Base-by-base conservation (phyloP, 1,140 invertebrate genomes). In the Bombus superbus region DNA sequence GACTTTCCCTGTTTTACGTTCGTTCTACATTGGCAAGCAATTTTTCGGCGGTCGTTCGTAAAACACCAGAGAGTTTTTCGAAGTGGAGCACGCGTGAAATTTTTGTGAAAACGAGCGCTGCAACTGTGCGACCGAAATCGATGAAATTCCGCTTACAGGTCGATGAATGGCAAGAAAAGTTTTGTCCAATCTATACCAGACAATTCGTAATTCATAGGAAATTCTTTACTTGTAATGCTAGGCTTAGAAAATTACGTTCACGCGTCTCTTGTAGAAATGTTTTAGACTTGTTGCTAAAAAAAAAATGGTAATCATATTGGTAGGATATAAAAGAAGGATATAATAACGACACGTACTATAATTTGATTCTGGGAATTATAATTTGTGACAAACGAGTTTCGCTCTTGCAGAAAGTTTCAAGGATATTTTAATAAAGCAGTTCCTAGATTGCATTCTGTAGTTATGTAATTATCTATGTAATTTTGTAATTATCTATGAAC, bases 11-110 rank as follows among this genome's bases (percentile, higher is more conserved):
- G 35, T 32, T 59, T 40, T 42, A 15, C n/a, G 18, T n/a, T 47
- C 42, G 22, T 44, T 64, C 28, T 69, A 88, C 85, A 53, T 64
- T 28, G 64, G 53, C 42, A 64, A 44, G 42, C 44, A 66, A 87
- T 66, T 78, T 83, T 53, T 86, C 64, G 66, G 44, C 44, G 76
- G 32, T 81, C 57, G 42, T 15, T 47, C n/a, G 35, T 69, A 42
- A 40, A 81, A 72, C 57, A n/a, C 57, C 53, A 83, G 79, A 64
- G 53, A 66, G 44, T 76, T 47, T 42, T 59, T 8, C 28, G 38
- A 88, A 87, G 72, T 75, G 64, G 18, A 32, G 35, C 68, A 59
- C 38, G 64, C n/a, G 68, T 87, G 66, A 81, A 44, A 81, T 75
- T 38, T 38, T 28, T 57, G 64, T 74, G 53, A 38, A 38, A 64